Percentiles rank a stretch among this genome's conserved stretches.
phyloP scores from a whole-genome alignment of 2,797 vertebrate species.

The Coranthus polyacanthus region DNA sequence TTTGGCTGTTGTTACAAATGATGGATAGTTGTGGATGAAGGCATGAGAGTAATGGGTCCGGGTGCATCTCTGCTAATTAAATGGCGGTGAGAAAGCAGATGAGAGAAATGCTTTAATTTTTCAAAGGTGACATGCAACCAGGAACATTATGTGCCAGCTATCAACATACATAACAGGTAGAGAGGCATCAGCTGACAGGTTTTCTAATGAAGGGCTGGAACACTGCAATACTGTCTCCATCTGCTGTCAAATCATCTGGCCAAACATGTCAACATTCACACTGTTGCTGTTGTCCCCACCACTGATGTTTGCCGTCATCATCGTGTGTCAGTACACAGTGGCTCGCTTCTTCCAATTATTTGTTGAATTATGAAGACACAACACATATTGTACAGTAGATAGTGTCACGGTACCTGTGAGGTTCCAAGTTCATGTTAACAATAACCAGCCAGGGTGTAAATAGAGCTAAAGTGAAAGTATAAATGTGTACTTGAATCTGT shows the following conservation, averaged over 20 bases:
- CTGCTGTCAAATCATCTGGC: slow-evolving; percentile 68
- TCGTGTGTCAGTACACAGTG: slow-evolving; percentile 39
- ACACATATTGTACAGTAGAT: slow-evolving; percentile 7
- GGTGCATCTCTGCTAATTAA: slow-evolving; percentile 75
- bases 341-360: slow-evolving; percentile 45
- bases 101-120: slow-evolving; percentile 77
- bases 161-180: slow-evolving; percentile 71
- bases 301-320: slow-evolving; percentile 61
- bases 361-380: slow-evolving; percentile 44
- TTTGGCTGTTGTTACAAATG: slow-evolving; percentile 59
- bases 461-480: not conserved
- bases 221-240: slow-evolving; percentile 57
- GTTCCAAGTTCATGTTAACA: not conserved
- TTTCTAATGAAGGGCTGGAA: slow-evolving; percentile 69
- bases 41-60: slow-evolving; percentile 64
- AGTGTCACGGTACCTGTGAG: slow-evolving; percentile 10
- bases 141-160: slow-evolving; percentile 68
- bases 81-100: slow-evolving; percentile 64
- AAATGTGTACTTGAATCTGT: no score
- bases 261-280: slow-evolving; percentile 59
- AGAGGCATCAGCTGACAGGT: slow-evolving; percentile 63
- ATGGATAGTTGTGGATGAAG: slow-evolving; percentile 51
- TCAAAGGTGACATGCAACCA: slow-evolving; percentile 69
- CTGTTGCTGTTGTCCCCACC: slow-evolving; percentile 21
- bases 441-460: not conserved